These are phyloP conservation scores for Furnarius figulus DNA, from an alignment of 2,113 vertebrate species.

Conservation along the genomic window DNA sequence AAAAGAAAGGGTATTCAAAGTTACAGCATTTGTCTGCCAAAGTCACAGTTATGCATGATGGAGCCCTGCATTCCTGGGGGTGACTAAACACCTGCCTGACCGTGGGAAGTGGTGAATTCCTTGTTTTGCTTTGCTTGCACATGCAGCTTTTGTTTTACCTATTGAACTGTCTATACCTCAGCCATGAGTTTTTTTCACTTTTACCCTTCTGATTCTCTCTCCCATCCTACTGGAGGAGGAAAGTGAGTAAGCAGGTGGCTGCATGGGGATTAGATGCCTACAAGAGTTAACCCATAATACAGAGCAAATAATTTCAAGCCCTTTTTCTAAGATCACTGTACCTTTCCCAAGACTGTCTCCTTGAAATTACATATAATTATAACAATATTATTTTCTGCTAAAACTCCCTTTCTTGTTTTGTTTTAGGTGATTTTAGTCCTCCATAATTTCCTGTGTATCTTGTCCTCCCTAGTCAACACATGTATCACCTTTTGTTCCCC, in stretches of 20 bases:
- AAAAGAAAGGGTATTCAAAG: background rate
- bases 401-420: background rate
- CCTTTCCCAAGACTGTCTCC: background rate
- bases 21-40: background rate
- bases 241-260: background rate
- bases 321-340: background rate
- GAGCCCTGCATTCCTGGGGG: background rate
- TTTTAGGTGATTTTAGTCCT: background rate
- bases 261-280: background rate
- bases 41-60: rapidly evolving
- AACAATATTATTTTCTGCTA: background rate
- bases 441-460: background rate
- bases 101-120: background rate
- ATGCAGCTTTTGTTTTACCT: background rate
- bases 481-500: background rate
- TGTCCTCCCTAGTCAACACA: background rate
- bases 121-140: rapidly evolving
- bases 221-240: too few relatives aligned
- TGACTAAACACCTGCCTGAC: background rate
- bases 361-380: background rate
- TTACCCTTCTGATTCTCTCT: background rate
- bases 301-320: background rate
- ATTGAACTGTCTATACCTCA: background rate
- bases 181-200: background rate
- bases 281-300: background rate